Conservation (phyloP, 2,888 invertebrate genomes). For the Xestia xanthographa region DNA sequence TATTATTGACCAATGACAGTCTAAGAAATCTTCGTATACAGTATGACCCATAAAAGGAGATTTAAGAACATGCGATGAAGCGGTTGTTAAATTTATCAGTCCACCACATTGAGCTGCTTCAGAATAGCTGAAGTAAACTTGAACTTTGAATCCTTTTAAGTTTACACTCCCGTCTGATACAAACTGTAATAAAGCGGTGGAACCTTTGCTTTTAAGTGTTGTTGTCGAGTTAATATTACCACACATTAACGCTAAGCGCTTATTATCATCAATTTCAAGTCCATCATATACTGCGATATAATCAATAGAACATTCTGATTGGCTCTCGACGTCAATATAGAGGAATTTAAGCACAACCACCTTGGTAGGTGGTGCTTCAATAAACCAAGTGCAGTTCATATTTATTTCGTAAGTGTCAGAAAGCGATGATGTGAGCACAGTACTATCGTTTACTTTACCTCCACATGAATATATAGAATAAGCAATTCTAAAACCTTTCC, state of each 20-base stretch:
- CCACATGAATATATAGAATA: constrained; percentile 93
- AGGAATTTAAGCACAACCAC: constrained; percentile 92
- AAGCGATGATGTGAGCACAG: constrained; percentile 88
- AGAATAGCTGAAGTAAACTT: constrained; percentile 90
- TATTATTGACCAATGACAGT: constrained; percentile 94
- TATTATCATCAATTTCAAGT: constrained; percentile 73
- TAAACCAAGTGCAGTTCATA: constrained; percentile 94
- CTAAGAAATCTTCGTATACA: constrained; percentile 92
- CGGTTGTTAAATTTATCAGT: constrained; percentile 88
- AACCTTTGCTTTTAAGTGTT: constrained; percentile 90
- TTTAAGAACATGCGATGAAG: constrained; percentile 80
- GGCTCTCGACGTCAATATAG: constrained; percentile 89
- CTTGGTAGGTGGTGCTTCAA: constrained; percentile 93
- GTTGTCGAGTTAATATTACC: constrained; percentile 91
- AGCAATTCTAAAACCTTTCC: constrained; percentile 91
- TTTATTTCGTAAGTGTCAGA: constrained; percentile 86
- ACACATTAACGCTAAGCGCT: constrained; percentile 91
- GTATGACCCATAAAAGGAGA: constrained; percentile 79
- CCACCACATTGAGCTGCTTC: constrained; percentile 93
- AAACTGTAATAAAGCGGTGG: constrained; percentile 90
- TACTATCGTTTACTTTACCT: constrained; percentile 92
- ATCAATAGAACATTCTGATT: constrained; percentile 90
- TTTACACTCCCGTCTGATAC: constrained; percentile 82
- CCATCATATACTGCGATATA: constrained; percentile 91
- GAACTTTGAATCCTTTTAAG: constrained; percentile 90